Percentiles rank a stretch among this genome's conserved stretches.
Evolutionary conservation across 2,888 invertebrate genomes (phyloP).

Genomic region (Nephrotoma guestfalica): DNA sequence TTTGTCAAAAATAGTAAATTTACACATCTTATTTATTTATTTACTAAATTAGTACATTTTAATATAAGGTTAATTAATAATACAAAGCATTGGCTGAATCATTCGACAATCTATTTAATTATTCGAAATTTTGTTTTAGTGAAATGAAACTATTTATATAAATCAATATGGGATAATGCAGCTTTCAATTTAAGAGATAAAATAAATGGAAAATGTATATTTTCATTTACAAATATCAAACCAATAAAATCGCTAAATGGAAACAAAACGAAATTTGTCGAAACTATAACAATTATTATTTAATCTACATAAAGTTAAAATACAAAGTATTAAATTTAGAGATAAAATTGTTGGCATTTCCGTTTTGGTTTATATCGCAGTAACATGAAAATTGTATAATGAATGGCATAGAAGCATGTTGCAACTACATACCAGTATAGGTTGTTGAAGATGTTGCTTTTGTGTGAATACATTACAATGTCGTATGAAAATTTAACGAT

Average conservation of each 20-base stretch:
- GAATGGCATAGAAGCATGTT: background rate
- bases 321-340: background rate
- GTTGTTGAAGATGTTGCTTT: background rate
- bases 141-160: background rate
- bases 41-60: too few relatives aligned
- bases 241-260: background rate
- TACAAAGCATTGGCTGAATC: background rate
- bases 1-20: background rate
- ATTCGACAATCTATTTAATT: background rate
- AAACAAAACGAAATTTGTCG: background rate
- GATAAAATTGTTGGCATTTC: background rate
- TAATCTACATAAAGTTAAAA: background rate
- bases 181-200: background rate
- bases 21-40: background rate
- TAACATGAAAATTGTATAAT: background rate
- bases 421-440: background rate
- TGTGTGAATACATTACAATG: background rate
- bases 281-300: too few relatives aligned
- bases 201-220: background rate
- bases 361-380: background rate
- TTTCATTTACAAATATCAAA: background rate
- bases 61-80: background rate
- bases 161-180: background rate
- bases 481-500: background rate
- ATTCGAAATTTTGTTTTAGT: background rate